These are phyloP conservation scores for Ochlodes sylvanus DNA, from an alignment of 2,888 invertebrate species.

Conservation along the genomic window DNA sequence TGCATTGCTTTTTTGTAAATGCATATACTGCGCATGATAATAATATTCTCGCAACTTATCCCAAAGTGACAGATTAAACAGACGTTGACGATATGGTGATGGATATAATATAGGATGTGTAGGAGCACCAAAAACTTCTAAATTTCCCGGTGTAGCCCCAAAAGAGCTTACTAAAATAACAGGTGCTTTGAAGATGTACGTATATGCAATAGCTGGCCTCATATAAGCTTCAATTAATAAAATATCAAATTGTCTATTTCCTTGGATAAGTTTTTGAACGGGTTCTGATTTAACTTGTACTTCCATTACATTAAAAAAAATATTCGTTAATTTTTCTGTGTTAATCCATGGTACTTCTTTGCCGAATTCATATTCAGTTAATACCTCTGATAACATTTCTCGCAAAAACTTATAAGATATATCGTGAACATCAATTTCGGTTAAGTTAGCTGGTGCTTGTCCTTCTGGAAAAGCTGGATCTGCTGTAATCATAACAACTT, in stretches of 20 bases:
- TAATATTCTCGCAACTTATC: constrained; percentile 52
- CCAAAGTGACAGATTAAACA: constrained; percentile 51
- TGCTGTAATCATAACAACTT: constrained; percentile 61
- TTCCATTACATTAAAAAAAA: constrained; percentile 39
- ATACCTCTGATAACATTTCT: background rate
- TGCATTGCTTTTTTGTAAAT: constrained; percentile 19
- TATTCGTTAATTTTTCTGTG: background rate
- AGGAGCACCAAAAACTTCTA: constrained; percentile 50
- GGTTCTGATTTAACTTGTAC: constrained; percentile 44
- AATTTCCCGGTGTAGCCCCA: constrained; percentile 44
- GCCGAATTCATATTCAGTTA: background rate
- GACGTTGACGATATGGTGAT: constrained; percentile 39
- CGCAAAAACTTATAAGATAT: constrained; percentile 50
- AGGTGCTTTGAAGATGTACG: constrained; percentile 55
- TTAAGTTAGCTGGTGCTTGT: constrained; percentile 51
- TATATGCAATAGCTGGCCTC: constrained; percentile 44
- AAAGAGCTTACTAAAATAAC: constrained; percentile 57
- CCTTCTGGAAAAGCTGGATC: constrained; percentile 57
- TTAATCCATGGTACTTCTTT: background rate
- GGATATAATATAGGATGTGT: constrained; percentile 56
- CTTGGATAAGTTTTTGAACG: constrained; percentile 49
- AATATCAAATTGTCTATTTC: constrained; percentile 52
- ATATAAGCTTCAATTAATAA: constrained; percentile 54
- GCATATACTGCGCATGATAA: constrained; percentile 37
- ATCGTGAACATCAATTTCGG: constrained; percentile 58